Evolutionary conservation across 2,797 vertebrate species (phyloP), one percentile per base, ranked within the genome.

Genomic region (Anguilla megastoma): DNA sequence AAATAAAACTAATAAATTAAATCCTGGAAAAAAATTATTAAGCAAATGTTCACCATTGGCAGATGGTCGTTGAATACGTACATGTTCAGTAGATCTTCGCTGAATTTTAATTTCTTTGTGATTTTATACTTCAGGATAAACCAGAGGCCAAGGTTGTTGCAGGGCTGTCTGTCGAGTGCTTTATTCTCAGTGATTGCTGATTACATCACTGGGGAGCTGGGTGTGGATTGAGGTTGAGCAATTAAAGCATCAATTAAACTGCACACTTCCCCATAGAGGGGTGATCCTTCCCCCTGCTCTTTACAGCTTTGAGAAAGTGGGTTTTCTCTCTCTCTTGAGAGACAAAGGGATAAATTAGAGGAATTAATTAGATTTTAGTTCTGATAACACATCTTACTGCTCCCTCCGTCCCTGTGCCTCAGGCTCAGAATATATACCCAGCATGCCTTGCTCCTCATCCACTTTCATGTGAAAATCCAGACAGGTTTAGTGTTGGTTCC

Each of bases 161-260:
- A 48, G 41, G 79, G 79, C 21, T 48, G 45, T 82, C 16, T 82
- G 76, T 27, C 21, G 6, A 24, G 79, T n/a, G 45, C 21, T n/a
- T 82, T 50, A 48, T 21, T n/a, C 18, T 80, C 14, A 21, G 36
- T 80, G 16, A 80, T 80, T 80, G 14, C 76, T 45, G 76, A 33
- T 82, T 21, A 24, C 18, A 48, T 82, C 79, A 82, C 79, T 82
- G 45, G 79, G 79, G 56, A 66, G 56, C 56, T 60, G n/a, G 74
- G 18, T n/a, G 80, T n/a, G n/a, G 24, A 10, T 41, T 8, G 60
- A 83, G 82, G 45, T n/a, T 87, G 36, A 90, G 91, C 93, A 92
- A 94, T 95, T 94, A 94, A 94, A 91, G 50, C 86, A 91, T 63
- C 93, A 94, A 94, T 94, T 90, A 89, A 86, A 93, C 82, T 69